Evolutionary conservation across 92 coral and sea anemone genomes (phyloP), one percentile per base, ranked within the genome.

Genomic region (Epizoanthus ramosus): DNA sequence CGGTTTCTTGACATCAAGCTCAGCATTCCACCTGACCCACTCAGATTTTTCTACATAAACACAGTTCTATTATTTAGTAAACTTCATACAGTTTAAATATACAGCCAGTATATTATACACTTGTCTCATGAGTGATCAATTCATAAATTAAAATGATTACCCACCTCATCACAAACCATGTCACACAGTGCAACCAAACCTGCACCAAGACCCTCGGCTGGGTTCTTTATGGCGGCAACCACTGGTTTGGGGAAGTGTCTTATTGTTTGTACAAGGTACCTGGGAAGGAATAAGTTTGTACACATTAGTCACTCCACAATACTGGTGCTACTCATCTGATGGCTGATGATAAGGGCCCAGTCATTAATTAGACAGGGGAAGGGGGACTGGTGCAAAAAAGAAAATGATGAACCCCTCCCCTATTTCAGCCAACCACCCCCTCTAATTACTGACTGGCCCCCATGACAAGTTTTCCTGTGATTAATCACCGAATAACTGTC

Each of bases 121-220:
- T n/a, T n/a, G n/a, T n/a, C n/a, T n/a, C n/a, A n/a, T n/a, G n/a
- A n/a, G n/a, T n/a, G n/a, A n/a, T n/a, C n/a, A n/a, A n/a, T n/a
- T 24, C 18, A 23, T 12, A 22, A 37, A 72, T 17, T 50, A 33
- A 47, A 72, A 17, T 8, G 2, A 7, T n/a, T 59, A 35, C 98
- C 77, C 79, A 97, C 99, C 97, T 97, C 95, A 73, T 97, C 98
- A 89, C 99, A 97, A 39, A 97, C 98, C 93, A 97, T 89, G 81
- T 97, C 99, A 92, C 98, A 97, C 9, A 97, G 84, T 17, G 98
- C 92, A 16, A 92, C 91, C 16, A 97, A 83, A 85, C 88, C 89
- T 74, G 99, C 99, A 69, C 98, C 98, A n/a, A 97, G 84, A 3
- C 99, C 99, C 73, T 92, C 90, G 2, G 97, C 98, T 73, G 99